A percentile compares a stretch with the other conserved stretches of the same genome.
These are phyloP conservation scores for Hippocampus mohnikei DNA, from an alignment of 2,113 vertebrate genomes.

Conservation along the genomic window DNA sequence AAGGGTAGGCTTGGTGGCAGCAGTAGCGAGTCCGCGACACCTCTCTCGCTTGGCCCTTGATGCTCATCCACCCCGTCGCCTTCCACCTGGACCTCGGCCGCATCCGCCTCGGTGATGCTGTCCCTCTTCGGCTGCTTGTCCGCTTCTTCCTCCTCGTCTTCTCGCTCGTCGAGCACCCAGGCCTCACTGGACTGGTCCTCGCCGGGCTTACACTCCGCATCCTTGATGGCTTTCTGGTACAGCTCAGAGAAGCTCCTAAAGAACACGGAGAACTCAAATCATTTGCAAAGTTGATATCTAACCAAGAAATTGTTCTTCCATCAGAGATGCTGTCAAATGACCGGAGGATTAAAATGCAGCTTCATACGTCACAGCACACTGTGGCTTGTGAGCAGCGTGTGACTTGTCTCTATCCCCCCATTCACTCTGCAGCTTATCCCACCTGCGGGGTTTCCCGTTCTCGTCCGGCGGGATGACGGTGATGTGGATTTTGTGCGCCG, in stretches of 20 bases:
- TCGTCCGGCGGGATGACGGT: conserved; percentile 86
- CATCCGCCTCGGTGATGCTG: conserved; percentile 27
- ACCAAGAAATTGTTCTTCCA: not conserved
- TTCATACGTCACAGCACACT: no score
- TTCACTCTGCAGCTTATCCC: conserved; percentile 27
- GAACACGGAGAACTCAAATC: conserved; percentile 9
- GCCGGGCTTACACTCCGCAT: conserved; percentile 76
- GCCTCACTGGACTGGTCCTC: conserved; percentile 69
- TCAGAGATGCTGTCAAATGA: not conserved
- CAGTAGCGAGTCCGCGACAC: conserved; percentile 37
- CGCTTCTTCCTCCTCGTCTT: conserved; percentile 50
- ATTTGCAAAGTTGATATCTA: not conserved
- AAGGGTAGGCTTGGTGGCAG: conserved; percentile 63
- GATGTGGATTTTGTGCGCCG: conserved; percentile 83
- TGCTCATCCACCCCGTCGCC: conserved; percentile 23
- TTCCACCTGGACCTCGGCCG: conserved; percentile 24
- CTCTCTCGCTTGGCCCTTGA: conserved; percentile 30
- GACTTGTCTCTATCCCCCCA: no score
- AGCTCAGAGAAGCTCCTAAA: conserved; percentile 87
- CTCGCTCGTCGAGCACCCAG: conserved; percentile 72
- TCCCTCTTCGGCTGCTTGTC: conserved; percentile 34
- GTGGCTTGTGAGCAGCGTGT: no score
- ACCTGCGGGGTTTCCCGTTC: conserved; percentile 87
- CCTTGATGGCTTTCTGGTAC: conserved; percentile 84
- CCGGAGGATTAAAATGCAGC: no score